Evolutionary conservation across 2,113 vertebrate genomes (phyloP).

Genomic region (Podocnemis expansa): DNA sequence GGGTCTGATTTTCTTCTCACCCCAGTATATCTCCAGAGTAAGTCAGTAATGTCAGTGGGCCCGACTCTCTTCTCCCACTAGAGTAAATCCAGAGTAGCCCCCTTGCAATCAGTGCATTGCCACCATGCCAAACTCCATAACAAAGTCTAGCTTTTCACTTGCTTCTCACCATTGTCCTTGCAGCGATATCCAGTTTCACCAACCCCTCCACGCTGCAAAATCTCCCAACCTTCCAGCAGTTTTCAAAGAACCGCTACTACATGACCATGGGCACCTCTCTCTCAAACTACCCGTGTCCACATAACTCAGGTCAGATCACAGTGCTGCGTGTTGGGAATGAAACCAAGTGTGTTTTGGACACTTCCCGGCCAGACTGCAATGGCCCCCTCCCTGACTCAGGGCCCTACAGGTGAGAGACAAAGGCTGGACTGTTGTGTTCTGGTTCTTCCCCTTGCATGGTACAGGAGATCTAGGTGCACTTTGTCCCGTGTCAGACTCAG

Average conservation of each 20-base stretch:
- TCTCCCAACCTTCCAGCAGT: background rate
- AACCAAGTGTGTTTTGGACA: rapidly evolving
- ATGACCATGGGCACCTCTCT: slow-evolving; percentile 59
- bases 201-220: rapidly evolving
- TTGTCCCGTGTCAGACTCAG: no score
- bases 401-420: slow-evolving; percentile 65
- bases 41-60: no score
- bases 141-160: background rate
- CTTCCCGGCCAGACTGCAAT: slow-evolving; percentile 40
- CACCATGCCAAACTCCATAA: background rate
- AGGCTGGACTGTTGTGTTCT: background rate
- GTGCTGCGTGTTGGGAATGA: slow-evolving; percentile 74
- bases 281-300: background rate
- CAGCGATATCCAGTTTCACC: background rate
- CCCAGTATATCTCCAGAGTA: no score
- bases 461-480: background rate
- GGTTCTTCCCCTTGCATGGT: rapidly evolving
- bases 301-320: rapidly evolving
- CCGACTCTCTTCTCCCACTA: no score
- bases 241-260: slow-evolving; percentile 13
- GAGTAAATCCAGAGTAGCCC: rapidly evolving
- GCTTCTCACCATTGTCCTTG: background rate
- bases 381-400: slow-evolving; percentile 61
- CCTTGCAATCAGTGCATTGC: rapidly evolving
- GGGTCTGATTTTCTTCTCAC: background rate